phyloP scores from a whole-genome alignment of 2,888 invertebrate species.

The Steromphala cineraria region DNA sequence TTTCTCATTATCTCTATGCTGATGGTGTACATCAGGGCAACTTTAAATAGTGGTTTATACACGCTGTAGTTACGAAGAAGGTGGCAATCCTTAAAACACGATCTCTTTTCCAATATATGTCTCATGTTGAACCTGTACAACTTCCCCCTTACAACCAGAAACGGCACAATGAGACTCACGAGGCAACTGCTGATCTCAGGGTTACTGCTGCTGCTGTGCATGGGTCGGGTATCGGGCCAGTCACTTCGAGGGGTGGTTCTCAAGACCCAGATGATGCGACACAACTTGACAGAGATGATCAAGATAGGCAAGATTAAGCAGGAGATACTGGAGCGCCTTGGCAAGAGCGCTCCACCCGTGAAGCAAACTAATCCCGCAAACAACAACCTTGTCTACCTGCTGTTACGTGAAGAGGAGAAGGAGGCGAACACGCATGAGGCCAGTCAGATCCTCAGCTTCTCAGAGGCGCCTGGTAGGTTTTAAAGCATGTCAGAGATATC shows the following conservation, averaged over 20 bases:
- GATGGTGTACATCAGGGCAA: too few relatives aligned
- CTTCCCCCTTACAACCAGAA: too few relatives aligned
- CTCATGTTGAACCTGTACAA: too few relatives aligned
- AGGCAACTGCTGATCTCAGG: not conserved
- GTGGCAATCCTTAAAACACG: too few relatives aligned
- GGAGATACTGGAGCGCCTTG: not conserved
- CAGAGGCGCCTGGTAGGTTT: conserved; percentile 10
- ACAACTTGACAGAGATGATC: not conserved
- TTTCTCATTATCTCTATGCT: too few relatives aligned
- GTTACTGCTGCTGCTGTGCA: not conserved
- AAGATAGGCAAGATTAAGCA: not conserved
- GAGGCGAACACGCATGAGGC: not conserved
- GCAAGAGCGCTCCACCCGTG: not conserved
- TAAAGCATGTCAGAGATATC: too few relatives aligned
- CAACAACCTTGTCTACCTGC: not conserved
- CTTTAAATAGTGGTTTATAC: too few relatives aligned
- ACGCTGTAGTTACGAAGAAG: too few relatives aligned
- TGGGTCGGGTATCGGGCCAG: not conserved
- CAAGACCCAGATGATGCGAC: not conserved
- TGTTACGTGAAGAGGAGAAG: not conserved
- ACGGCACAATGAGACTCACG: not conserved
- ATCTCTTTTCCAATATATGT: too few relatives aligned
- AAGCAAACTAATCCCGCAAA: not conserved
- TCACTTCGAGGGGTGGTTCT: not conserved
- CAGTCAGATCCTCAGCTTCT: conserved; percentile 6